Percentiles rank a stretch among this genome's conserved stretches.
Conservation (phyloP, 2,888 invertebrate species). For the Xylota segnis region DNA sequence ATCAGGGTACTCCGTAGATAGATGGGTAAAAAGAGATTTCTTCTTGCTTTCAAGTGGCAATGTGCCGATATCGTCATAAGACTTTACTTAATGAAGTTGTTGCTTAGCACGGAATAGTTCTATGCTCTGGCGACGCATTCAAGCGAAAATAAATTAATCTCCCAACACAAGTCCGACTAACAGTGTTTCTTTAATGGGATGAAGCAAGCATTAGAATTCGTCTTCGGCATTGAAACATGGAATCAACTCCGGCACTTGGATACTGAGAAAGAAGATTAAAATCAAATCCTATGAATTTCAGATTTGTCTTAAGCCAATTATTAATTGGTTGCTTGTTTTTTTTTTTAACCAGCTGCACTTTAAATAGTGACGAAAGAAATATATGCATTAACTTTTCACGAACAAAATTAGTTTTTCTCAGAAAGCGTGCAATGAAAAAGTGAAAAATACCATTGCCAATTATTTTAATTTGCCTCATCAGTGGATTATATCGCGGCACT, state of each 20-base stretch:
- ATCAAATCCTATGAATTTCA: slow-evolving; percentile 36
- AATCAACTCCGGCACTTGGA: slow-evolving; percentile 39
- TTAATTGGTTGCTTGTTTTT: background rate
- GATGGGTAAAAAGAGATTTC: background rate
- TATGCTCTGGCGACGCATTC: slow-evolving; percentile 44
- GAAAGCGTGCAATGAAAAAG: slow-evolving; percentile 26
- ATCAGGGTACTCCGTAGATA: background rate
- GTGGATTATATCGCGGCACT: slow-evolving; percentile 26
- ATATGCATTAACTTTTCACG: slow-evolving; percentile 20
- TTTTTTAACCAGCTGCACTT: background rate
- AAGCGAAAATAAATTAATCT: slow-evolving; percentile 35
- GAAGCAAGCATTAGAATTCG: slow-evolving; percentile 51
- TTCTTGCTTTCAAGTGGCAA: slow-evolving; percentile 27
- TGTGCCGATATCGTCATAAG: slow-evolving; percentile 27
- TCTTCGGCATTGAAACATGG: slow-evolving; percentile 19
- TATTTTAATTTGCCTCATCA: slow-evolving; percentile 60
- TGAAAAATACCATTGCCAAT: slow-evolving; percentile 47
- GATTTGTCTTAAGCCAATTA: slow-evolving; percentile 39
- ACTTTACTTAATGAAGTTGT: slow-evolving; percentile 42
- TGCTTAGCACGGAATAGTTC: slow-evolving; percentile 40
- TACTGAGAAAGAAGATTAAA: slow-evolving; percentile 39
- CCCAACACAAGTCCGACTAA: slow-evolving; percentile 16
- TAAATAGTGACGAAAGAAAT: slow-evolving; percentile 22
- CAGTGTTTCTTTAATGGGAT: slow-evolving; percentile 11
- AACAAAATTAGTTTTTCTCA: slow-evolving; percentile 43